Conservation (phyloP, 2,797 vertebrate species). For the Valencia hispanica region DNA sequence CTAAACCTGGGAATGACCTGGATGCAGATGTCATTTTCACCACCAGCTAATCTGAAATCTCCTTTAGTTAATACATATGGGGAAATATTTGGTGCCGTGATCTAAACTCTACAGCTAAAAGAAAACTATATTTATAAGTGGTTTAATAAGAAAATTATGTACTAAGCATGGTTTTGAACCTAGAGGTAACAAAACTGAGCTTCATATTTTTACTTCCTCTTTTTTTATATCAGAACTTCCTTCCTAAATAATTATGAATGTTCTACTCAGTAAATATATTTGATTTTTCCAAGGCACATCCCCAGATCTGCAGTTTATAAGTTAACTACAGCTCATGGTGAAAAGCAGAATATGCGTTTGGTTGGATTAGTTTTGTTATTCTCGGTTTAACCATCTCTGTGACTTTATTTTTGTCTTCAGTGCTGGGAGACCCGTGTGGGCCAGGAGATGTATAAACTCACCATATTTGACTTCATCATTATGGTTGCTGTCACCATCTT, state of each 20-base stretch:
- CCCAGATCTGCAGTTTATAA: too few species aligned
- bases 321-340: not conserved
- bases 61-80: not conserved
- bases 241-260: too few species aligned
- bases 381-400: not conserved
- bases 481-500: constrained; percentile 87
- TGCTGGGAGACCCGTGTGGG: constrained; percentile 97
- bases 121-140: not conserved
- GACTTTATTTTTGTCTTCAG: constrained; percentile 66
- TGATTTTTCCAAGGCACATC: too few species aligned
- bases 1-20: not conserved
- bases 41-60: not conserved
- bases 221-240: not conserved
- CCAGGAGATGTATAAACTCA: constrained; percentile 98
- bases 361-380: not conserved
- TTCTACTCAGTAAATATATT: too few species aligned
- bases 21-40: not conserved
- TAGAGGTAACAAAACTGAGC: not conserved
- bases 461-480: constrained; percentile 95
- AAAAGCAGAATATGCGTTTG: not conserved
- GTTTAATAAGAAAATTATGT: too few species aligned
- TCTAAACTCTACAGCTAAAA: not conserved
- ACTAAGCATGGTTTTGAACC: too few species aligned
- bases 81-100: not conserved
- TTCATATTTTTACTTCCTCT: not conserved